Evolutionary conservation across 2,113 vertebrate species (phyloP), one percentile per base, ranked within the genome.

Genomic region (Hystrix cristata): DNA sequence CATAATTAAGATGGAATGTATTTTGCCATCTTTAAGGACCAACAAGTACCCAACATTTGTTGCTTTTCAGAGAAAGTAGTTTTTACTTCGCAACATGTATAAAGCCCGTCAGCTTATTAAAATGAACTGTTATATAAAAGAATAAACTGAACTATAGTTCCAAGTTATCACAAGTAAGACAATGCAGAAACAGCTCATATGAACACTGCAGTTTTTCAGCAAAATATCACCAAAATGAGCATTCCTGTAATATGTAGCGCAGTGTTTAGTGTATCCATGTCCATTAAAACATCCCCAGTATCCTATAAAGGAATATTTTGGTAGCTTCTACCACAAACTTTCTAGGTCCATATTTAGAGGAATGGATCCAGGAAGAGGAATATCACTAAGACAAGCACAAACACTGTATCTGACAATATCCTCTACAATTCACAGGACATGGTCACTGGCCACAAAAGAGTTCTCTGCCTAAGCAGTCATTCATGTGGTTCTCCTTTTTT

Each of bases 1-100:
- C 76, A 62, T 90, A 96, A 90, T 97, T 95, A 95, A 69, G 71
- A 87, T 87, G 60, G 29, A 93, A 95, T 93, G 83, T 46, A 82
- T 78, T 87, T 72, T 95, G 78, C 59, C 76, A 84, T 90, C 57
- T 51, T 91, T 96, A 97, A 97, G 83, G 48, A 95, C 25, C 64
- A 95, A 84, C 19, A 95, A 81, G 79, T 65, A 90, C 76, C 83
- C 80, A 72, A 51, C 25, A 92, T 62, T 92, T 80, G 31, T 87
- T 95, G 46, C 80, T 93, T 87, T 91, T 38, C 51, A 90, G 53
- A 90, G 38, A 93, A 85, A 84, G 19, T 84, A 90, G 83, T 81
- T 87, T 92, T 62, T 15, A 91, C 29, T 84, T 94, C 51, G 94
- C 74, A 90, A 60, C 86, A 91, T 48, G 3, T 91, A 6, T 87